A percentile compares a stretch with the other conserved stretches of the same genome.
phyloP scores from a whole-genome alignment of 2,888 invertebrate species.

The Vesta saturnalis region DNA sequence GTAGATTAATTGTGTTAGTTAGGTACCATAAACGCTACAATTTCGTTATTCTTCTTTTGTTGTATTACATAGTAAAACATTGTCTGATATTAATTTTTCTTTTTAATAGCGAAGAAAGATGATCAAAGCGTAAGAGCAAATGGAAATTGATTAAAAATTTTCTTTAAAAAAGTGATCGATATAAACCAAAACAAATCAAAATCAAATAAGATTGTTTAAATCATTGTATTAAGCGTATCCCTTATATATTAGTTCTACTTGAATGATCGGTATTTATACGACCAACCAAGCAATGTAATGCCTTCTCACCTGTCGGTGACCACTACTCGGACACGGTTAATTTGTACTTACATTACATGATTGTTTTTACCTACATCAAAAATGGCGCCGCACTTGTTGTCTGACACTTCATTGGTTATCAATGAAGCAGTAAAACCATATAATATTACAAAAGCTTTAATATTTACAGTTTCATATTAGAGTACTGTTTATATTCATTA shows the following conservation, averaged over 20 bases:
- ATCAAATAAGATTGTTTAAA: constrained; percentile 1
- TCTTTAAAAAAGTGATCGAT: background rate
- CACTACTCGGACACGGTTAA: constrained; percentile 52
- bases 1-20: no score
- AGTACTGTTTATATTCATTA: constrained; percentile 4
- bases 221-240: constrained; percentile 32
- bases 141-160: background rate
- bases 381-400: constrained; percentile 51
- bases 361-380: constrained; percentile 52
- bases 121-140: no score
- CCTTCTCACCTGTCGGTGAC: constrained; percentile 54
- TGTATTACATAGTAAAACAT: no score
- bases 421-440: constrained; percentile 48
- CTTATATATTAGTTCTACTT: constrained; percentile 48
- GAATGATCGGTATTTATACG: constrained; percentile 49
- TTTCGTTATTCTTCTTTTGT: no score
- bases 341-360: constrained; percentile 51
- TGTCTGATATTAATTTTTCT: no score
- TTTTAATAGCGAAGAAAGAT: no score
- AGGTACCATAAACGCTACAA: no score
- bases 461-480: background rate
- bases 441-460: background rate
- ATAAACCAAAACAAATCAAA: background rate
- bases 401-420: constrained; percentile 52
- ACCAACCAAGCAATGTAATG: constrained; percentile 48